Evolutionary conservation across 2,113 vertebrate genomes (phyloP), one percentile per base, ranked within the genome.

Genomic region (Sterna hirundo): DNA sequence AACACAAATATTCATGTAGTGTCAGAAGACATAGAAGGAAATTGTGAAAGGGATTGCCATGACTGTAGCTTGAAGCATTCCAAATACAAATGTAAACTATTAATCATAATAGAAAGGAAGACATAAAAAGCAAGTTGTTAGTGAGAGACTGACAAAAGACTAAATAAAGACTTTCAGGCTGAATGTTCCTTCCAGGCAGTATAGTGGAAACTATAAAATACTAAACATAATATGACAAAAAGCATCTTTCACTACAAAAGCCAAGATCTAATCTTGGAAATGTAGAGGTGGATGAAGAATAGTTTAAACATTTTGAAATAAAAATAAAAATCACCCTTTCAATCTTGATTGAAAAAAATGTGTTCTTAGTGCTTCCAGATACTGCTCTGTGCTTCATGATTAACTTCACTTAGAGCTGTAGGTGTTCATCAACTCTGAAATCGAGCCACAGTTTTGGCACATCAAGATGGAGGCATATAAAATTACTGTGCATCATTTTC

Each of bases 21-120:
- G 36, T 51, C 30, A 93, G 80, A 91, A 94, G 75, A 92, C 22
- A 57, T 1, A 72, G 74, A 80, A 82, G 9, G 29, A 88, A 94
- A 89, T 94, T 88, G 15, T 93, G 77, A 92, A 93, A 82, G 66
- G 46, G 29, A 52, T 91, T 95, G 19, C 32, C 32, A 61, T 83
- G 60, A 70, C 13, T 95, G 46, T 70, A 91, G 87, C n/a, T 95
- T 93, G 57, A 91, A 87, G 55, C 34, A 71, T 79, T 76, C 46
- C 32, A 75, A 79, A 94, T 57, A 91, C 20, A 84, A 76, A 49
- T 85, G 40, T 76, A 93, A 96, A 94, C 80, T 94, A 68, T 95
- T 97, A 96, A 90, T 95, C 89, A 94, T 38, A 75, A 90, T 49
- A 89, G 71, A 92, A 96, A 84, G 51, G 36, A 91, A 94, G 54